Evolutionary conservation across 2,888 invertebrate species (phyloP), one percentile per base, ranked within the genome.

Genomic region (Athalia circularis): DNA sequence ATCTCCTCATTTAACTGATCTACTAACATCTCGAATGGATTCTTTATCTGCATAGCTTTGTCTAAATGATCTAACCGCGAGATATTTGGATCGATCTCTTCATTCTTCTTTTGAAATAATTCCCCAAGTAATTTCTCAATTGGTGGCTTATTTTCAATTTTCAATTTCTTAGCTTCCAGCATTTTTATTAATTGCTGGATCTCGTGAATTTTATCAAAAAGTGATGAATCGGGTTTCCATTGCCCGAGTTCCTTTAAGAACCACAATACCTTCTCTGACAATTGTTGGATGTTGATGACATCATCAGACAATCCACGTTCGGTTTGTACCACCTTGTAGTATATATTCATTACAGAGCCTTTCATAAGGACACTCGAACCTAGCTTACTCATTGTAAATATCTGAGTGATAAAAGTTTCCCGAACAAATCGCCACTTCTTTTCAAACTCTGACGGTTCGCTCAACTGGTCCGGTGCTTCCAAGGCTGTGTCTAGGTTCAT

Each of bases 181-280:
- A 68, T 68, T 45, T 81, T 80, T 47, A 80, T 47, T 11, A 83
- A 52, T 6, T 83, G 81, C 13, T 81, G 78, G 62, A 80, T 77
- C 48, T 80, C 80, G 4, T 78, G 67, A 54, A 65, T 81, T 59
- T 81, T 80, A 15, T 62, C 62, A n/a, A 80, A 79, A 61, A 84
- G 80, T 43, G 80, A 80, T n/a, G 80, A 77, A 52, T 86, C 84
- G 9, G 85, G 85, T 5, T 67, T 54, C 6, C 85, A 79, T 77
- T 85, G 80, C n/a, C 79, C 77, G n/a, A 89, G 70, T 78, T 89
- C 89, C 50, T 83, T 82, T 15, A 89, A 72, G 52, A 89, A 85
- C 89, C 89, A 89, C 4, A 83, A 68, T 29, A 89, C 80, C 79
- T 85, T 81, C 9, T 8, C 5, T 5, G 67, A 65, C 65, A 77